A percentile compares a stretch with the other conserved stretches of the same genome.
These are phyloP conservation scores for Sebastes alutus DNA, from an alignment of 2,797 vertebrate species.

Conservation along the genomic window DNA sequence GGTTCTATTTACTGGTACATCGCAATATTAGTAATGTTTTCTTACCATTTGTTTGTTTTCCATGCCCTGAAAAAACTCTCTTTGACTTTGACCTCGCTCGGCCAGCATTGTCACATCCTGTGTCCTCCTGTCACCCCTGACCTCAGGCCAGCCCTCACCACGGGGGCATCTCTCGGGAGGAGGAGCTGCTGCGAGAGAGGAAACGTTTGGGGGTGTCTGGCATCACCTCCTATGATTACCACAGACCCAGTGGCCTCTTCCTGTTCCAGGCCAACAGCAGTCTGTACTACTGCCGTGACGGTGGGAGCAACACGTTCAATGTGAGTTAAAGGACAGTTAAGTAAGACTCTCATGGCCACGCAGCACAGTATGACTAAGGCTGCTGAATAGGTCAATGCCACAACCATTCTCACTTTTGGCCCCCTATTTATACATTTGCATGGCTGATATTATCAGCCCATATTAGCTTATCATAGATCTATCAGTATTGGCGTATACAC, in stretches of 20 bases:
- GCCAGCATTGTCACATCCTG: constrained; percentile 15
- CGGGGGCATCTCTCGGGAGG: constrained; percentile 91
- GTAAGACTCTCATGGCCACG: not conserved
- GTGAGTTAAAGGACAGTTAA: constrained; percentile 80
- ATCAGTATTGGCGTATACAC: not conserved
- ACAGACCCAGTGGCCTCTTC: constrained; percentile 90
- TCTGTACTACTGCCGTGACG: constrained; percentile 93
- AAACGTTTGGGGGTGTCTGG: constrained; percentile 95
- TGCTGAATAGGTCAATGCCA: not conserved
- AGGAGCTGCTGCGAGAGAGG: constrained; percentile 93
- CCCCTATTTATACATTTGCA: not conserved
- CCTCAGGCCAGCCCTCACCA: constrained; percentile 92
- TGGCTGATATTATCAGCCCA: not conserved
- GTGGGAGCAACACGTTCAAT: constrained; percentile 86
- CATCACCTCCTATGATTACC: constrained; percentile 96
- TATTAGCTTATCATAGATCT: not conserved
- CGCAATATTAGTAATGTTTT: not conserved
- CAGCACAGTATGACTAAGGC: not conserved
- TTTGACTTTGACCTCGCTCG: constrained; percentile 22
- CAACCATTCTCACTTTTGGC: not conserved
- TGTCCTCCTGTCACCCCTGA: constrained; percentile 49
- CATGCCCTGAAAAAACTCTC: constrained; percentile 2
- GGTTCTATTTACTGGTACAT: not conserved
- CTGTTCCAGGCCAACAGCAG: constrained; percentile 98
- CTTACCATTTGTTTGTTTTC: constrained; percentile 9